phyloP scores from a whole-genome alignment of 2,888 invertebrate species.

The Taphrorychus bicolor region DNA sequence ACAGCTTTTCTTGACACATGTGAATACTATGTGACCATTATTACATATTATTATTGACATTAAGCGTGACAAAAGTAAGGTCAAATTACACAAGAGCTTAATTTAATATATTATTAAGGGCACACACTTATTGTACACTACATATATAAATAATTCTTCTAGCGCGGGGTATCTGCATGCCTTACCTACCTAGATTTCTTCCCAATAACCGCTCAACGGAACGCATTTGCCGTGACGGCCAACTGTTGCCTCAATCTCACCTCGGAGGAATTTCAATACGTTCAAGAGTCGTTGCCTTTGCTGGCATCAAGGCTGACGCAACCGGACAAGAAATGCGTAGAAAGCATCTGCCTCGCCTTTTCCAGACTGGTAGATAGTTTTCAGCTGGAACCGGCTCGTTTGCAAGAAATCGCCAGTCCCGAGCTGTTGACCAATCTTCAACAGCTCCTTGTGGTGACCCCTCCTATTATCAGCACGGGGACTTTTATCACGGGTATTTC shows the following conservation, averaged over 20 bases:
- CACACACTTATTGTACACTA: too few relatives aligned
- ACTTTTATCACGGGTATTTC: conserved; percentile 82
- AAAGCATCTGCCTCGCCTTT: conserved; percentile 96
- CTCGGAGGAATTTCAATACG: conserved; percentile 92
- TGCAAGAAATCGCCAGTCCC: conserved; percentile 93
- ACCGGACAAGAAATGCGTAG: conserved; percentile 97
- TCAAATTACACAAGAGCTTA: too few relatives aligned
- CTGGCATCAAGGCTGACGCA: conserved; percentile 81
- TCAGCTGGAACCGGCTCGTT: conserved; percentile 86
- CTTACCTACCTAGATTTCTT: conserved; percentile 98
- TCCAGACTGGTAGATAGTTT: conserved; percentile 96
- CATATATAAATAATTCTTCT: conserved; percentile 50
- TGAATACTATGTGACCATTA: too few relatives aligned
- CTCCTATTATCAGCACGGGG: conserved; percentile 92
- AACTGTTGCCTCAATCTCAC: conserved; percentile 97
- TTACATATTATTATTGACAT: too few relatives aligned
- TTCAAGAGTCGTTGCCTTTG: conserved; percentile 85
- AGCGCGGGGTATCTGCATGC: conserved; percentile 96
- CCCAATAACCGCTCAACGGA: conserved; percentile 96
- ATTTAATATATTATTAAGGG: too few relatives aligned
- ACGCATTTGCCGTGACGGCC: conserved; percentile 94
- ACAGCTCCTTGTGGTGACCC: conserved; percentile 91
- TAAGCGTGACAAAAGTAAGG: too few relatives aligned
- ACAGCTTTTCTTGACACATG: neutral
- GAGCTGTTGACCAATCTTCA: conserved; percentile 91